phyloP scores from a whole-genome alignment of 2,888 invertebrate species.

The Brassicogethes aeneus region DNA sequence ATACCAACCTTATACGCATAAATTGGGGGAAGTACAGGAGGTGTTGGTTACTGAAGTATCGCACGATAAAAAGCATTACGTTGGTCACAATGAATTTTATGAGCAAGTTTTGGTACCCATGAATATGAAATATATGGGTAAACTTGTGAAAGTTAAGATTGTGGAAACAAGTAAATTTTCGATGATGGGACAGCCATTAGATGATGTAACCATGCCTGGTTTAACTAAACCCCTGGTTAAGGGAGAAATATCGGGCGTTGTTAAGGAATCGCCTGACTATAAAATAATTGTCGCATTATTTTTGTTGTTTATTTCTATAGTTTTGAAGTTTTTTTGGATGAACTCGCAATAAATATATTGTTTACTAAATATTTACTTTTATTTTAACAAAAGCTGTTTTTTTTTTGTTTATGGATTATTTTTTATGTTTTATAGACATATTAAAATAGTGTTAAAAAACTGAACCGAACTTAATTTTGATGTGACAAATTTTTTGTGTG shows the following conservation, averaged over 20 bases:
- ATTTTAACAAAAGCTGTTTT: too few relatives aligned
- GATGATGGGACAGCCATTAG: conserved; percentile 61
- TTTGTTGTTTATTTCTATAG: conserved; percentile 38
- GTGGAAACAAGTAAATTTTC: conserved; percentile 62
- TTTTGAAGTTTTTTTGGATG: conserved; percentile 41
- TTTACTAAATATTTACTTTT: too few relatives aligned
- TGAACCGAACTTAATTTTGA: too few relatives aligned
- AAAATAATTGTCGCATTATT: conserved; percentile 22
- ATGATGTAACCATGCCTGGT: conserved; percentile 44
- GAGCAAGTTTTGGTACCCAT: conserved; percentile 87
- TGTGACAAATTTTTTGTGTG: too few relatives aligned
- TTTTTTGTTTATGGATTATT: too few relatives aligned
- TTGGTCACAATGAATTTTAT: conserved; percentile 92
- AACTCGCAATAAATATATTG: too few relatives aligned
- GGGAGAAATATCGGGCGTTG: conserved; percentile 49
- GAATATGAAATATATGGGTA: conserved; percentile 69
- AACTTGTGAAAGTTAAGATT: conserved; percentile 71
- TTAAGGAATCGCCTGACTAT: conserved; percentile 11
- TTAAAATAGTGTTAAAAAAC: too few relatives aligned
- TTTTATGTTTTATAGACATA: too few relatives aligned
- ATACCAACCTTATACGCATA: conserved; percentile 73
- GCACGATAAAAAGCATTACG: conserved; percentile 81
- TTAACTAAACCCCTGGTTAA: conserved; percentile 46
- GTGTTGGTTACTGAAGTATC: conserved; percentile 91
- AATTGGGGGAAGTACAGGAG: conserved; percentile 57